Evolutionary conservation across 2,888 invertebrate genomes (phyloP).

Genomic region (Megaustenia siamemsis): DNA sequence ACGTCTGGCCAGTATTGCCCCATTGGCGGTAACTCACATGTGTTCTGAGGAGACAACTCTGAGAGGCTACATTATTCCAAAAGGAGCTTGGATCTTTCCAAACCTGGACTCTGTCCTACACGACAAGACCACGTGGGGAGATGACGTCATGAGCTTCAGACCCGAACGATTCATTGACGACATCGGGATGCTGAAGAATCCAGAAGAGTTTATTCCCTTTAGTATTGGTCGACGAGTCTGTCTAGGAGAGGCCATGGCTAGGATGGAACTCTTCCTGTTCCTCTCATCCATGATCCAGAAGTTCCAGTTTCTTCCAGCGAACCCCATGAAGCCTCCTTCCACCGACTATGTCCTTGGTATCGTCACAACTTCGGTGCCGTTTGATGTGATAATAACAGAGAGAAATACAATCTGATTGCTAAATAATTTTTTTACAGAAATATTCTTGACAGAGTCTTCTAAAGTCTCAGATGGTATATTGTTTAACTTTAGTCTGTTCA

Average conservation of each 20-base stretch:
- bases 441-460: background rate
- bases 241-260: slow-evolving; percentile 18
- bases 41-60: background rate
- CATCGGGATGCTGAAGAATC: slow-evolving; percentile 47
- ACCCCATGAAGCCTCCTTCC: background rate
- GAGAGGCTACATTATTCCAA: slow-evolving; percentile 26
- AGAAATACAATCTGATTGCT: background rate
- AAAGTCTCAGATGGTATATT: background rate
- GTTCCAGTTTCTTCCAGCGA: slow-evolving; percentile 23
- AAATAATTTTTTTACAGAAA: background rate
- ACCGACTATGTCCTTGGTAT: too few species aligned
- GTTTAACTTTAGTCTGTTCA: background rate
- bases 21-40: slow-evolving; percentile 4
- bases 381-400: too few species aligned
- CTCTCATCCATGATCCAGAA: slow-evolving; percentile 17
- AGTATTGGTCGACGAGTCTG: slow-evolving; percentile 17
- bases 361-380: too few species aligned
- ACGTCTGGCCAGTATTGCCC: slow-evolving; percentile 42
- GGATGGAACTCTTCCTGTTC: slow-evolving; percentile 16
- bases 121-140: slow-evolving; percentile 56
- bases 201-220: slow-evolving; percentile 31
- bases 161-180: slow-evolving; percentile 68
- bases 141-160: slow-evolving; percentile 63
- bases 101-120: slow-evolving; percentile 4
- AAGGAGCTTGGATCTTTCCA: background rate